Evolutionary conservation across 2,888 invertebrate species (phyloP).

Genomic region (Leucophenga maculata): DNA sequence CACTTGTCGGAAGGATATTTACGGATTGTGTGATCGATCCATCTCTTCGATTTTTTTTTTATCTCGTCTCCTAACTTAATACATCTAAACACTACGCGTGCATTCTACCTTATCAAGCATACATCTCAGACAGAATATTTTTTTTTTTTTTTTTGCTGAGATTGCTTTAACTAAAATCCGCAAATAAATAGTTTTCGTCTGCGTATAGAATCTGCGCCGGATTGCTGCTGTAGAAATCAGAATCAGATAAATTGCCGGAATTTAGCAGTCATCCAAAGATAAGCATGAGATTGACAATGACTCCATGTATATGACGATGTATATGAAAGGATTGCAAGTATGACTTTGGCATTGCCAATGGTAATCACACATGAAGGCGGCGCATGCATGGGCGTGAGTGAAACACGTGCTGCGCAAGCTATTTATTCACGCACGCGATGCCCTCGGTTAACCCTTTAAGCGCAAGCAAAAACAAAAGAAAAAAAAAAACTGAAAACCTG

Average conservation of each 20-base stretch:
- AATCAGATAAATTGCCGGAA: slow-evolving; percentile 18
- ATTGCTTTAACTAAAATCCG: neutral
- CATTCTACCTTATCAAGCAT: no score
- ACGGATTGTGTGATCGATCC: no score
- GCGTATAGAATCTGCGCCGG: neutral
- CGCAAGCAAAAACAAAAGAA: neutral
- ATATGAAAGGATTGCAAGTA: neutral
- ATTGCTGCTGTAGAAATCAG: neutral
- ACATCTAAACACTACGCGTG: no score
- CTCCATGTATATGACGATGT: neutral
- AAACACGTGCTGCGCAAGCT: slow-evolving; percentile 11
- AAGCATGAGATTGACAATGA: neutral
- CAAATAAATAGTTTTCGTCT: slow-evolving; percentile 20
- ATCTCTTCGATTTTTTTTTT: no score
- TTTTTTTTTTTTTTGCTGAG: no score
- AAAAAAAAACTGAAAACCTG: neutral
- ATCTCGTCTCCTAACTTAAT: no score
- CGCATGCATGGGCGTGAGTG: neutral
- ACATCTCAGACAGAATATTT: no score
- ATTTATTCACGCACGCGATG: slow-evolving; percentile 9
- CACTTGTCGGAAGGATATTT: no score
- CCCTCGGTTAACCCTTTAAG: slow-evolving; percentile 6
- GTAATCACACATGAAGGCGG: neutral
- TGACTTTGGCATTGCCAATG: neutral
- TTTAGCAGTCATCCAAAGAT: neutral